A percentile compares a stretch with the other conserved stretches of the same genome.
Conservation (phyloP, 1,140 invertebrate genomes). For the Diprion similis region DNA sequence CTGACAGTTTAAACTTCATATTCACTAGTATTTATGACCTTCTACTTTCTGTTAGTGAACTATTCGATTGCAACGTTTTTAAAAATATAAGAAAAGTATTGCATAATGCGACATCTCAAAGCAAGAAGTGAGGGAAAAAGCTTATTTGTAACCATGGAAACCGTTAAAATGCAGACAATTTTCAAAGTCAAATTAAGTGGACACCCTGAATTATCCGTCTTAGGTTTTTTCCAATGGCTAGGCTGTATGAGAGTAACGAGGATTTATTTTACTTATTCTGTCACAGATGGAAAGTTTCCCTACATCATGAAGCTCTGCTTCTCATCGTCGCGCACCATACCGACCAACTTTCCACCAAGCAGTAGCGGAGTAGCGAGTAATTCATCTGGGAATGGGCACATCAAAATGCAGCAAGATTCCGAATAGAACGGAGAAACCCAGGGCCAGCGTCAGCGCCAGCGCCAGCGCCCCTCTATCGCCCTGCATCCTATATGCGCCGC, state of each 20-base stretch:
- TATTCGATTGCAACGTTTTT: no score
- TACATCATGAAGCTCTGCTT: constrained; percentile 98
- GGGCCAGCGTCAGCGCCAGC: constrained; percentile 55
- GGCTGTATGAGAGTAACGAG: no score
- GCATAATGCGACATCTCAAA: not conserved
- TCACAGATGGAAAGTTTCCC: constrained; percentile 91
- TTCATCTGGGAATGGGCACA: constrained; percentile 58
- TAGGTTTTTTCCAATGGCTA: no score
- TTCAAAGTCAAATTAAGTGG: no score
- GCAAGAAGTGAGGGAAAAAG: no score
- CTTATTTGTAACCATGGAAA: no score
- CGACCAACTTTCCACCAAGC: constrained; percentile 57
- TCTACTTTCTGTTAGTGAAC: no score
- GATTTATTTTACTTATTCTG: constrained; percentile 40
- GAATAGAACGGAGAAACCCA: constrained; percentile 63
- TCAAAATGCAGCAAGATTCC: constrained; percentile 61
- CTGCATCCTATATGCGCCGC: constrained; percentile 56
- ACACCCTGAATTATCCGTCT: no score
- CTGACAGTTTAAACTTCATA: no score
- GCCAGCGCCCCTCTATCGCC: constrained; percentile 56
- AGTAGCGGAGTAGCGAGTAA: constrained; percentile 46
- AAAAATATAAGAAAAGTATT: not conserved
- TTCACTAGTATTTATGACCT: no score
- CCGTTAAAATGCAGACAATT: no score
- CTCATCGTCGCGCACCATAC: constrained; percentile 84